Base-by-base conservation (phyloP, 1,140 invertebrate genomes). In the Hesperophylax magnus region DNA sequence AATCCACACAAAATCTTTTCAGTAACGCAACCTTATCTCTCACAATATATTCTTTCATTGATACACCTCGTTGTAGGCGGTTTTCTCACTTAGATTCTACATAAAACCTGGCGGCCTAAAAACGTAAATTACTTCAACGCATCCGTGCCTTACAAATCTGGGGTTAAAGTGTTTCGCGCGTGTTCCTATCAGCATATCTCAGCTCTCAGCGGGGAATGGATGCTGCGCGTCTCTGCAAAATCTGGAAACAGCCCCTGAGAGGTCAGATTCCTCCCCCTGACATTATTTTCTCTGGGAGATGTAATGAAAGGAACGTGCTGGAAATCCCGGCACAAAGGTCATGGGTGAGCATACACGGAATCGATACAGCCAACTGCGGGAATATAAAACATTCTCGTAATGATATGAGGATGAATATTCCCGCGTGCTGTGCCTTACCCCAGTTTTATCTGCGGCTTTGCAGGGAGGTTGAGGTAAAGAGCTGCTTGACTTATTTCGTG, bases 241-340 rank as follows among this genome's bases (percentile, higher is more conserved):
- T 65, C 63, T 52, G 77, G 63, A 78, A 78, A 71, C 77, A 47
- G 2, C 39, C 39, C 39, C 69, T 78, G 56, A 53, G 61, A 31
- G 77, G 77, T 69, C 77, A 78, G 65, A 63, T 53, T 71, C 22
- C 17, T 69, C 65, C 39, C 8, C 75, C 77, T 65, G 22, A 79
- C 52, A 69, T 72, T 72, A 72, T 72, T 58, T 58, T 69, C 78
- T 31, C 53, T 69, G 39, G 39, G 78, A 60, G 67, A 58, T 56
- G 69, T 79, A 79, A 79, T 79, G 65, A 79, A 79, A 24, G 78
- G 15, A 47, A 60, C 78, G 78, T 79, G 78, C 47, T 22, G 17
- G 24, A 56, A 79, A 79, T 79, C 20, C 53, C 53, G 31, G 22
- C 67, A 53, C 53, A 18, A 74, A 79, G 78, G 78, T 79, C 69